Base-by-base conservation (phyloP, 2,888 invertebrate genomes). In the Andrena chrysosceles region DNA sequence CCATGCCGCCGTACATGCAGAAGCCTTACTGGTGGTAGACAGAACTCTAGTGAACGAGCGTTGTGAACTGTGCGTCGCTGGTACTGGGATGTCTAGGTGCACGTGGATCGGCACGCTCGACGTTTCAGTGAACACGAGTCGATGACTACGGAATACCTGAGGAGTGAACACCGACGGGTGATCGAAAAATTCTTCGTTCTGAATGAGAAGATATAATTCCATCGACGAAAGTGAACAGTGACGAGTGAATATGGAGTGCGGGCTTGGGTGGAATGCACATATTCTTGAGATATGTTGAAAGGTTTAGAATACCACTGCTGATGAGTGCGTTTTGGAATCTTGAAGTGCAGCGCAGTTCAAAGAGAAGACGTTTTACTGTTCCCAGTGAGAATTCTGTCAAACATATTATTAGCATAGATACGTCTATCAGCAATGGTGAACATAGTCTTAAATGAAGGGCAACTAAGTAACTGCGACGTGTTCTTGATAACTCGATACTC, bases 11-110 rank as follows among this genome's bases (percentile, higher is more conserved):
- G 0, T 93, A 92, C 81, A 93, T 93, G 89, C 93, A 92, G 54
- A 93, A 93, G 68, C 92, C 93, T 0, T 95, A 95, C 86, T 96
- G 96, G 96, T 84, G 84, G 84, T 84, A 84, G 76, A 70, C 3
- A 0, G 1, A 6, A 59, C 52, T 66, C n/a, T 16, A 49, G 48
- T 26, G 54, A 74, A 52, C 63, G 5, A 56, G 1, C 2, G 10
- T n/a, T 23, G 42, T 16, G 13, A 13, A n/a, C n/a, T 1, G 8
- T 31, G 5, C 2, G 48, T 33, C 69, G 35, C 31, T 33, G 56
- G 29, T 13, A 29, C 54, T 29, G 42, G 8, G 10, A 16, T 16
- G 29, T 26, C 60, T 31, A 48, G 42, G n/a, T 10, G 31, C 20
- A 23, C 16, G 31, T 31, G 7, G 60, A 29, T 42, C 16, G 42